Evolutionary conservation across 2,797 vertebrate species (phyloP), one percentile per base, ranked within the genome.

Genomic region (Malurus splendens): DNA sequence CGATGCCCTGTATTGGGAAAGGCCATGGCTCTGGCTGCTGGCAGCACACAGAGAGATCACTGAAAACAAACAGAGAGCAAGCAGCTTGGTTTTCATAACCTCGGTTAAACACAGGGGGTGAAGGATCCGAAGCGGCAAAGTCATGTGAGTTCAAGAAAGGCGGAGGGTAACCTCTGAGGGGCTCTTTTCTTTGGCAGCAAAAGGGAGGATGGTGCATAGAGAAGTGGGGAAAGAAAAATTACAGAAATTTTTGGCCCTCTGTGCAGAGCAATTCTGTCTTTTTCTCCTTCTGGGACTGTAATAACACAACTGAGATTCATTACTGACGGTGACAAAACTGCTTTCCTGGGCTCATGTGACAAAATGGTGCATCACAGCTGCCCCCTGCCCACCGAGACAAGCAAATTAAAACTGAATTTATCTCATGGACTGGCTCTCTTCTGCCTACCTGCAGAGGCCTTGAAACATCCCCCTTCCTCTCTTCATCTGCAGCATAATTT

Each of bases 151-250:
- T 92, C 89, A 91, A 52, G 82, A 82, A 85, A 90, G 89, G 86
- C 18, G 0, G 87, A 92, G 86, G 66, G 55, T 92, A 92, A 87
- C 87, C 79, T 91, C 62, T 56, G 66, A 89, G 82, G 91, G 59
- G 75, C 70, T 94, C 95, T 95, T 94, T 95, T 95, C 91, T 95
- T 95, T 95, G 95, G 94, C 94, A 95, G 51, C 18, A 61, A 73
- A 61, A 59, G 33, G 59, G 48, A 93, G 24, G 45, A 92, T 78
- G 70, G 76, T 70, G 86, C 74, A 64, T 15, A 83, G 67, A 62
- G 50, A 70, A 92, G 33, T 6, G 6, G 13, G 15, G 14, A 39
- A 45, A 83, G 24, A 72, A 82, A 86, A 91, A 75, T 14, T 75
- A 70, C 12, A 42, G 76, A 87, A 78, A 48, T 52, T 73, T 80